A percentile compares a stretch with the other conserved stretches of the same genome.
Conservation (phyloP, 2,797 vertebrate species). For the Merluccius polli region DNA sequence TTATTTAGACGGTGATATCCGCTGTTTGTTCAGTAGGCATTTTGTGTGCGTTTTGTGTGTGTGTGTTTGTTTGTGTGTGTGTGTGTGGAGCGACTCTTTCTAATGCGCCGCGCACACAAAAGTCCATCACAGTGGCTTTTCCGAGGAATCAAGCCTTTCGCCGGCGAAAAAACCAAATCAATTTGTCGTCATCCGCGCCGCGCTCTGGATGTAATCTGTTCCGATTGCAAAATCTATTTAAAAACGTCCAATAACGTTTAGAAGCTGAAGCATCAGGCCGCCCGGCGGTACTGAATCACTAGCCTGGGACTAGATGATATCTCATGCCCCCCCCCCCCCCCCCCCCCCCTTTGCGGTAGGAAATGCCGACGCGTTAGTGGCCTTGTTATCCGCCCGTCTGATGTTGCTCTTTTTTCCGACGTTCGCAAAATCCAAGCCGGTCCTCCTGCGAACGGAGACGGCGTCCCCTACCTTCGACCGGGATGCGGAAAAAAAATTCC, state of each 20-base stretch:
- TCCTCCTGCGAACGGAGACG: too few species aligned
- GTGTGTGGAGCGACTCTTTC: background rate
- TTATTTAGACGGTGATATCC: constrained; percentile 7
- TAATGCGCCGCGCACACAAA: constrained; percentile 59
- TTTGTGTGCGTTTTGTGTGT: constrained; percentile 15
- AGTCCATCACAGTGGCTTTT: constrained; percentile 43
- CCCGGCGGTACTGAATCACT: background rate
- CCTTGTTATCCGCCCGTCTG: background rate
- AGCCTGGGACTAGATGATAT: background rate
- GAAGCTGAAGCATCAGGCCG: constrained; percentile 24
- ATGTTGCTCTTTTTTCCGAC: background rate
- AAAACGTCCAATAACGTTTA: constrained; percentile 30
- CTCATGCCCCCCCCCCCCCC: too few species aligned
- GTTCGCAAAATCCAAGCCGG: too few species aligned
- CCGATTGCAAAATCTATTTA: constrained; percentile 55
- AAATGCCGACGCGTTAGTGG: background rate
- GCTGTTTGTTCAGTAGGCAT: background rate
- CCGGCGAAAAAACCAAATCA: constrained; percentile 34
- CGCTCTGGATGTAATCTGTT: constrained; percentile 53
- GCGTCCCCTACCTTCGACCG: too few species aligned
- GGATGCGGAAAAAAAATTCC: background rate
- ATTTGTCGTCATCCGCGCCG: constrained; percentile 47
- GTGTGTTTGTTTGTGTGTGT: constrained; percentile 7
- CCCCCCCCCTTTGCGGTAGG: too few species aligned
- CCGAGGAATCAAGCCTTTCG: constrained; percentile 32